Evolutionary conservation across 2,113 vertebrate genomes (phyloP).

Genomic region (Stegostoma tigrinum): DNA sequence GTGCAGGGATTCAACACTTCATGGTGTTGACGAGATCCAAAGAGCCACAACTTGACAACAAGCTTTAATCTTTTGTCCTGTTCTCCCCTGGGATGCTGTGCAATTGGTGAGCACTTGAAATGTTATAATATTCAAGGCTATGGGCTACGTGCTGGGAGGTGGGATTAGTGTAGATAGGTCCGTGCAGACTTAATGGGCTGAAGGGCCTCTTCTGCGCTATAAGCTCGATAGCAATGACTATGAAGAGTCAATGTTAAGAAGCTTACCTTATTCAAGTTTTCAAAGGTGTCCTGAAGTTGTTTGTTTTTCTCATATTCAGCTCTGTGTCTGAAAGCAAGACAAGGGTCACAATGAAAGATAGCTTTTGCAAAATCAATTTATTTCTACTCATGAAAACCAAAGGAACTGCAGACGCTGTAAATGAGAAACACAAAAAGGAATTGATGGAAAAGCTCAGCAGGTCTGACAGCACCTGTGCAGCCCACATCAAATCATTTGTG

Average conservation of each 20-base stretch:
- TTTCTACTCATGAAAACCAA: background rate
- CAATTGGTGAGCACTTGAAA: no score
- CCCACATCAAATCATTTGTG: no score
- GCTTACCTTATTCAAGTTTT: slow-evolving; percentile 83
- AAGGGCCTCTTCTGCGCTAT: no score
- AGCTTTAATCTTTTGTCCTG: background rate
- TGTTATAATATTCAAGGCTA: no score
- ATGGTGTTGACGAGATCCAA: background rate
- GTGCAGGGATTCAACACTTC: background rate
- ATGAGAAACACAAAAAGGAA: no score
- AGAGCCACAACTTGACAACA: background rate
- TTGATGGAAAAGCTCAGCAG: no score
- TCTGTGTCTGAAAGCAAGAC: slow-evolving; percentile 66
- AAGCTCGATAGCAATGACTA: no score
- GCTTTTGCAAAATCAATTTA: background rate
- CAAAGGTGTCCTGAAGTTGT: slow-evolving; percentile 68
- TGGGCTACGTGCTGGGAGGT: no score
- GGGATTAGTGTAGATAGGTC: no score
- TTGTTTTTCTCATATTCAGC: slow-evolving; percentile 88
- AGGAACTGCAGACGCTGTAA: no score
- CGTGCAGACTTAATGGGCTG: no score
- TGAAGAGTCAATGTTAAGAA: background rate
- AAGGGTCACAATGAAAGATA: background rate
- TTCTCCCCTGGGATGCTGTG: background rate
- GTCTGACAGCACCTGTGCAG: no score